Base-by-base conservation (phyloP, 1,140 invertebrate species). In the Cydia strobilella region DNA sequence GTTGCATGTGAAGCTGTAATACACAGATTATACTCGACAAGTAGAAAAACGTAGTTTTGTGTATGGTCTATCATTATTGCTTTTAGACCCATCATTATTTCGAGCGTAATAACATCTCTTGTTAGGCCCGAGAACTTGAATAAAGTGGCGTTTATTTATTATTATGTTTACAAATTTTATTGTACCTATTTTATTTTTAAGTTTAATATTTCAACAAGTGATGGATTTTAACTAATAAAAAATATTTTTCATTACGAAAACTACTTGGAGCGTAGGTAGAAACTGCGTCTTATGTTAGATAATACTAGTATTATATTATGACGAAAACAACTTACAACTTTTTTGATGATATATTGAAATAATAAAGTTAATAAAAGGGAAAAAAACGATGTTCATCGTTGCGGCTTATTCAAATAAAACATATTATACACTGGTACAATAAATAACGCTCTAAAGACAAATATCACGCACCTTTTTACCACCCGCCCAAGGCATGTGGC, bases 401-500 rank as follows among this genome's bases (percentile, higher is more conserved):
- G 35, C n/a, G 71, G 51, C 48, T 51, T 77, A 79, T 78, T 82
- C 77, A 82, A 76, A 84, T 84, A 82, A 79, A 76, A 74, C 63
- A 79, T 80, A 84, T 84, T 73, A 78, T 77, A 81, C 76, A 76
- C 76, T 75, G 80, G 74, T 42, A 39, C 42, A 77, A 84, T 84
- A 86, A 86, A 84, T 86, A 78, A 74, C 71, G 48, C 35, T 78
- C 75, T 86, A 85, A 81, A 79, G 77, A 79, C 82, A 77, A 84
- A 89, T 84, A 90, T 88, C 87, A 90, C 87, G 86, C 88, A 89
- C 87, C 86, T 86, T 86, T 86, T 85, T 80, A 76, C 82, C 75
- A 77, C 78, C 78, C 78, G 77, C 79, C 72, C 74, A 75, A 69
- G 65, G 65, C 75, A 81, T 85, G 84, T 85, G 83, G 82, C 79